These are phyloP conservation scores for Dicrurus megarhynchus DNA, from an alignment of 2,113 vertebrate genomes.

Conservation along the genomic window DNA sequence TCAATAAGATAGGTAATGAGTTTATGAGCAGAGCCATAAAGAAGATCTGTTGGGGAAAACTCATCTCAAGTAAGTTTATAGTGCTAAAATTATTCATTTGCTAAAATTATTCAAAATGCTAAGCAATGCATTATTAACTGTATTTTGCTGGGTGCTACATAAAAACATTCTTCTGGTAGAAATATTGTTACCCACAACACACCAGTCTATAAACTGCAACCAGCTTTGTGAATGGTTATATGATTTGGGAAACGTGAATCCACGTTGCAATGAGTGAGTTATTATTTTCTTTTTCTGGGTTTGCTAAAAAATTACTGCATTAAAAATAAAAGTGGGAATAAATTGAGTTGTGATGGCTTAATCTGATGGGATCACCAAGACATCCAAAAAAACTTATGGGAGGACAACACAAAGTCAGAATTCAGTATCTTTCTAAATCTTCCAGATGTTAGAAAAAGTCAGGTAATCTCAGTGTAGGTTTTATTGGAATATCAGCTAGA, in stretches of 20 bases:
- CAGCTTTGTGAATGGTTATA: conserved; percentile 29
- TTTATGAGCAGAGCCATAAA: conserved; percentile 21
- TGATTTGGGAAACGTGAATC: conserved; percentile 48
- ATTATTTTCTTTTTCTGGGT: not conserved
- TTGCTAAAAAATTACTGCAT: not conserved
- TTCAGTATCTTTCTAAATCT: not conserved
- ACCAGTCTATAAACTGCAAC: conserved; percentile 52
- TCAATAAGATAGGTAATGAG: not conserved
- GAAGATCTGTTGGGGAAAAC: not conserved
- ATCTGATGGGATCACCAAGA: not conserved
- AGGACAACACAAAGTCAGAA: not conserved
- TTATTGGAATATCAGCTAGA: not conserved
- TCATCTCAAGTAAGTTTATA: conserved; percentile 35
- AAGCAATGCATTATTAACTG: conserved; percentile 57
- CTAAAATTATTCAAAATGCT: conserved; percentile 67
- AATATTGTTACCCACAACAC: conserved; percentile 27
- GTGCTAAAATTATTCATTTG: conserved; percentile 50
- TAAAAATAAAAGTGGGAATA: conserved; percentile 18
- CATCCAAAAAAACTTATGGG: not conserved
- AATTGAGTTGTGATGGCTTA: not conserved
- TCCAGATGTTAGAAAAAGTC: not conserved
- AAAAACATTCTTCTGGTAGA: conserved; percentile 23
- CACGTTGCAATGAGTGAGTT: not conserved
- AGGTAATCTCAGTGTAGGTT: not conserved
- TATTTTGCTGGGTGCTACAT: conserved; percentile 47